These are phyloP conservation scores for Sebastes taczanowskii DNA, from an alignment of 2,797 vertebrate genomes.

Conservation along the genomic window DNA sequence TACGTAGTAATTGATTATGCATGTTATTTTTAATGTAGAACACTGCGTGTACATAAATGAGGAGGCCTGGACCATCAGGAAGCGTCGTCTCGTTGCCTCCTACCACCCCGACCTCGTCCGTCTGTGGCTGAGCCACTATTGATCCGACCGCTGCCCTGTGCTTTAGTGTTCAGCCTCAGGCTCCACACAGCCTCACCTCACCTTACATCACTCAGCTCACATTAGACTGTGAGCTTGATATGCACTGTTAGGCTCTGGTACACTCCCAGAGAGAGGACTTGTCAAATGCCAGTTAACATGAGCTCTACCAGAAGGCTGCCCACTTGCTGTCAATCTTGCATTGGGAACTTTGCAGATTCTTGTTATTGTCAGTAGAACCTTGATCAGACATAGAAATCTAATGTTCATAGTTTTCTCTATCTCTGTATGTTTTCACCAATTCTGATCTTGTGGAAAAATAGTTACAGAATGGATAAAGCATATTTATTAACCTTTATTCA, in stretches of 20 bases:
- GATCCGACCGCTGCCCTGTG: slow-evolving; percentile 61
- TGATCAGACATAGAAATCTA: background rate
- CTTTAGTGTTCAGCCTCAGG: slow-evolving; percentile 64
- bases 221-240: slow-evolving; percentile 55
- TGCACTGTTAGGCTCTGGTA: slow-evolving; percentile 33
- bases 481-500: background rate
- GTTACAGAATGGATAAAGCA: background rate
- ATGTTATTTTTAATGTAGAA: background rate
- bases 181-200: slow-evolving; percentile 45
- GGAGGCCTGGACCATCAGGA: background rate
- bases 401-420: background rate
- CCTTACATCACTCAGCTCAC: slow-evolving; percentile 59
- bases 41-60: background rate
- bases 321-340: slow-evolving; percentile 40
- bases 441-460: background rate
- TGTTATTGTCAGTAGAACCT: background rate
- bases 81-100: slow-evolving; percentile 18
- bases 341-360: background rate
- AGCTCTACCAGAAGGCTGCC: slow-evolving; percentile 16
- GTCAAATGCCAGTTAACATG: slow-evolving; percentile 56
- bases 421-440: background rate
- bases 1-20: background rate
- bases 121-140: slow-evolving; percentile 56
- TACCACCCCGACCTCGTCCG: background rate
- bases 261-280: slow-evolving; percentile 47